Base-by-base conservation (phyloP, 2,888 invertebrate genomes). In the Noctua janthina region DNA sequence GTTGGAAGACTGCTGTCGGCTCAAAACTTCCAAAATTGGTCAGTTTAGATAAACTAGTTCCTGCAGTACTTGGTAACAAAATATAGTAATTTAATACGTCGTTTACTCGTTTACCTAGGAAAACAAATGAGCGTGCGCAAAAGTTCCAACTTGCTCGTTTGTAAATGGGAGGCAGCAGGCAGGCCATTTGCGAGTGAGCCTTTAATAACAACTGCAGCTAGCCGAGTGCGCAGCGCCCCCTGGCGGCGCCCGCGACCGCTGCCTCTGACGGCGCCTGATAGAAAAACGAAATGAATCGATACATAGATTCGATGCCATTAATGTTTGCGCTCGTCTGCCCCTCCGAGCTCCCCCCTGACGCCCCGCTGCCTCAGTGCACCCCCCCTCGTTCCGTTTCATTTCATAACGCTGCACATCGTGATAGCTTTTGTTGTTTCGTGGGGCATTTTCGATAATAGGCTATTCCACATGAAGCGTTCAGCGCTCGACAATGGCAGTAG, bases 221-320 rank as follows among this genome's bases (percentile, higher is more conserved):
- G 79, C 29, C 56, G 23, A 54, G 81, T 5, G 46, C 3, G 46
- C 68, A 15, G 67, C 64, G 71, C 59, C 76, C 78, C 69, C 74
- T 39, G 72, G 78, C 73, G 79, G 74, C 46, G 69, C 39, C 70
- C 49, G 77, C 92, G 93, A 91, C 94, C 92, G 90, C 93, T 94
- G 94, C 91, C 76, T 46, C 78, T 89, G 94, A 93, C 93, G 90
- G 92, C 90, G 84, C 83, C 83, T 91, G 91, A 93, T 92, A 92
- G 91, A 92, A 93, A 93, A 93, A 91, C 86, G 86, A 87, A 90
- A 88, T 84, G 89, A 91, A 91, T 92, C 92, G 91, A 92, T 92
- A 89, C 89, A 90, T 84, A 84, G 83, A 39, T 39, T 79, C 74
- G 76, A 76, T 75, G 82, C 88, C 89, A 91, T 91, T 88, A 88